Evolutionary conservation across 2,797 vertebrate species (phyloP).

Genomic region (Esox masquinongy): DNA sequence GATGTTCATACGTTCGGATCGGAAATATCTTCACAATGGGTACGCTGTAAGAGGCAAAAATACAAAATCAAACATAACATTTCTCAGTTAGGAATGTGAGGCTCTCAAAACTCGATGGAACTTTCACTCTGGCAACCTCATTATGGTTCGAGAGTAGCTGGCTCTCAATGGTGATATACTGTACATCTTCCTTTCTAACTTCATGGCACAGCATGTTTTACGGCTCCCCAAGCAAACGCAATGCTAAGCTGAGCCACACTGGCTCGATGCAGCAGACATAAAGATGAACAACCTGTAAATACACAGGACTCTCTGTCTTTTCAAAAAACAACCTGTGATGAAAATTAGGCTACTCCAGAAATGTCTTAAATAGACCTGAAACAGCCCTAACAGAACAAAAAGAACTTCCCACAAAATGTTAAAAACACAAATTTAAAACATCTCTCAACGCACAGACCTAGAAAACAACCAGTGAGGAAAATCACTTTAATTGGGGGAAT

Average conservation of each 20-base stretch:
- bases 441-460: background rate
- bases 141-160: constrained; percentile 1
- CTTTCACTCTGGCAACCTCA: constrained; percentile 5
- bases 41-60: constrained; percentile 41
- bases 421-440: background rate
- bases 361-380: background rate
- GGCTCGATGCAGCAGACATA: background rate
- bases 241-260: background rate
- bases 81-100: background rate
- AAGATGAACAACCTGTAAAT: background rate
- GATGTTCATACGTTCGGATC: constrained; percentile 46
- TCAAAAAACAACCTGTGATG: background rate
- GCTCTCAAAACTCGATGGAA: background rate
- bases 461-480: constrained; percentile 21
- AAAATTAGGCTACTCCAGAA: background rate
- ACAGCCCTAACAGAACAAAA: background rate
- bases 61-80: background rate
- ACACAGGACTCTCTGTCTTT: background rate
- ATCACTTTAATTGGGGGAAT: constrained; percentile 55
- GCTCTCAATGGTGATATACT: constrained; percentile 17
- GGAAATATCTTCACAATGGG: constrained; percentile 21
- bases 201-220: constrained; percentile 8
- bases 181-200: constrained; percentile 6
- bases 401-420: background rate
- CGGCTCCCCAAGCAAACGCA: constrained; percentile 2